These are phyloP conservation scores for Calidris pugnax DNA, from an alignment of 2,113 vertebrate genomes.

Conservation along the genomic window DNA sequence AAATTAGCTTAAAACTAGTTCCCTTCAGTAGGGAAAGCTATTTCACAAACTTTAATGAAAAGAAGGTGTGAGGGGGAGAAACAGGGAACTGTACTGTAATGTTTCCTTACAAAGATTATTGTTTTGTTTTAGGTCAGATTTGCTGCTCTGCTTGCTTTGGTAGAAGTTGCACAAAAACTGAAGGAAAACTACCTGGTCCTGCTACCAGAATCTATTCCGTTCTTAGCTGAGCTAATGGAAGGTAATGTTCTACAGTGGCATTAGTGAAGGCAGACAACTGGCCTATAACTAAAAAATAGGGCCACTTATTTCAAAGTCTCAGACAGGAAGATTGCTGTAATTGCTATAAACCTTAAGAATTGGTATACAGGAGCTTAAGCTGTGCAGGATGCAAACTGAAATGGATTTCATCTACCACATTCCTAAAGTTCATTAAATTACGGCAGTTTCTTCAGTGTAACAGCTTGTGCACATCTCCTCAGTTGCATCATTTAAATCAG, in stretches of 20 bases:
- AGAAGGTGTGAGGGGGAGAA: background rate
- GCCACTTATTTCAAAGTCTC: background rate
- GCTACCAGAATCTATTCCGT: slow-evolving; percentile 94
- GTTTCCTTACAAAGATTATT: background rate
- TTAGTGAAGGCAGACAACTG: background rate
- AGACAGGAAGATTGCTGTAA: background rate
- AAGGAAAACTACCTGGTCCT: slow-evolving; percentile 93
- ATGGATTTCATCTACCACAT: background rate
- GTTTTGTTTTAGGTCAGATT: slow-evolving; percentile 84
- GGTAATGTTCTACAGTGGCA: slow-evolving; percentile 72
- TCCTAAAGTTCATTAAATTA: background rate
- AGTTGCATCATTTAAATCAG: background rate
- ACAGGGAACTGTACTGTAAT: background rate
- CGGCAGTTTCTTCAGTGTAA: accelerated
- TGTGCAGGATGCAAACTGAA: background rate
- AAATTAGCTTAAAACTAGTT: background rate
- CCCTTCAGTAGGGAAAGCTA: background rate
- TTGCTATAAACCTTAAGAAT: background rate
- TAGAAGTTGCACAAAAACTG: slow-evolving; percentile 87
- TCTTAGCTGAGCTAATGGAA: slow-evolving; percentile 97
- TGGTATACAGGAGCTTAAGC: background rate
- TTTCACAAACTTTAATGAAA: background rate
- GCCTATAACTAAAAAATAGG: background rate
- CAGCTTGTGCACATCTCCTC: background rate
- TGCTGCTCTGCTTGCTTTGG: slow-evolving; percentile 85